A percentile compares a stretch with the other conserved stretches of the same genome.
Conservation (phyloP, 2,797 vertebrate species). For the Anas bahamensis region DNA sequence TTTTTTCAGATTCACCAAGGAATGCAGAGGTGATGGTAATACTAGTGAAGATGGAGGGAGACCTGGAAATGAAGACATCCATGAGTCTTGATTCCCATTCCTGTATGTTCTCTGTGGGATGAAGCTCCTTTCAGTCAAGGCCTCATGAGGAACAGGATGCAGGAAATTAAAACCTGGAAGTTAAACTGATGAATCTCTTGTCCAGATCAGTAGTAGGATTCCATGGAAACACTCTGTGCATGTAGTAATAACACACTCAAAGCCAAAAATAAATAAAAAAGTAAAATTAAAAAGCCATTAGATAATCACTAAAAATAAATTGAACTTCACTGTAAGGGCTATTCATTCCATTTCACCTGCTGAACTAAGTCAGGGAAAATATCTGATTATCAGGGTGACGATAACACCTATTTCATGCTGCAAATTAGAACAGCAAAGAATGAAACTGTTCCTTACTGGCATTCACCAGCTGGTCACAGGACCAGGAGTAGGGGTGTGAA, state of each 20-base stretch:
- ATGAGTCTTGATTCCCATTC: neutral
- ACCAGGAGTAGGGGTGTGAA: fast-evolving
- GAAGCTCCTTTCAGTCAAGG: neutral
- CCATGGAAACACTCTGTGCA: neutral
- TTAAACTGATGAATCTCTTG: neutral
- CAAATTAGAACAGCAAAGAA: neutral
- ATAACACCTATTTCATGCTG: neutral
- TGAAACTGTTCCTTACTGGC: neutral
- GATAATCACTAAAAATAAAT: neutral
- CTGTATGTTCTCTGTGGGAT: fast-evolving
- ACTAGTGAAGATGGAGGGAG: neutral
- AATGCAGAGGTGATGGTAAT: neutral
- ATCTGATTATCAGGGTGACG: neutral
- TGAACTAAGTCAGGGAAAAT: neutral
- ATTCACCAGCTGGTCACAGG: neutral
- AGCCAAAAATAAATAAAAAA: neutral
- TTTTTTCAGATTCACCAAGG: neutral
- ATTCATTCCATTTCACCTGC: neutral
- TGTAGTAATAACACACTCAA: neutral
- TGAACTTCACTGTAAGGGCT: neutral
- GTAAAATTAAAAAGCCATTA: neutral
- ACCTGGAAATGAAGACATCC: neutral
- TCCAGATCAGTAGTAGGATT: neutral
- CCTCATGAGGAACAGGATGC: neutral
- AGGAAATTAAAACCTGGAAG: conserved; percentile 11